Base-by-base conservation (phyloP, 1,140 invertebrate genomes). In the Papilio polyxenes region DNA sequence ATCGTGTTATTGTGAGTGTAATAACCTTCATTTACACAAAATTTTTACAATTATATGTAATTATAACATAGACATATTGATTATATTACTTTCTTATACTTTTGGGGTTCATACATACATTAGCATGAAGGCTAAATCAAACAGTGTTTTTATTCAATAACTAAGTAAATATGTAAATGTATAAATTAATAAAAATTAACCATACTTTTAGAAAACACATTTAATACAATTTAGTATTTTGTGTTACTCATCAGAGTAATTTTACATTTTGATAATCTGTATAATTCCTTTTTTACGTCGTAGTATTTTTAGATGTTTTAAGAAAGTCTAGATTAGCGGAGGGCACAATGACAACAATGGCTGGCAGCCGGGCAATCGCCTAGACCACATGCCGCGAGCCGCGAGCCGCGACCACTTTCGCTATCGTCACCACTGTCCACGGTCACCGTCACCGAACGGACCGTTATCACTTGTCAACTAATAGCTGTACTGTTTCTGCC, bases 391-490 rank as follows among this genome's bases (percentile, higher is more conserved):
- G 15, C 15, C 51, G 40, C 40, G 40, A 59, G 56, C 56, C 56
- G 56, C 56, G 56, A 59, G 56, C 56, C 85, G 85, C 87, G 82
- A 85, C 86, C 87, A 91, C 90, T 92, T 92, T 92, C 91, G 92
- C 91, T 91, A 82, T 91, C 88, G 79, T 81, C 87, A 88, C 88
- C 87, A 88, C 86, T 86, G 86, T 83, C 85, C 82, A 82, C 82
- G 84, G 81, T 86, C 84, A 85, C 83, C 83, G 81, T 86, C 84
- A 85, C 83, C 83, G 83, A 82, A 80, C 81, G 82, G 81, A 85
- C 83, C 83, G 84, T 83, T 84, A 85, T 69, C 84, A 87, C 82
- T 86, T 84, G 82, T 40, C 77, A 11, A 65, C 65, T 72, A 72
- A 72, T 72, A 72, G 65, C 31, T 72, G 10, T 72, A 72, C 65